Percentiles rank a stretch among this genome's conserved stretches.
Conservation (phyloP, 2,113 vertebrate species). For the Donacobius atricapilla region DNA sequence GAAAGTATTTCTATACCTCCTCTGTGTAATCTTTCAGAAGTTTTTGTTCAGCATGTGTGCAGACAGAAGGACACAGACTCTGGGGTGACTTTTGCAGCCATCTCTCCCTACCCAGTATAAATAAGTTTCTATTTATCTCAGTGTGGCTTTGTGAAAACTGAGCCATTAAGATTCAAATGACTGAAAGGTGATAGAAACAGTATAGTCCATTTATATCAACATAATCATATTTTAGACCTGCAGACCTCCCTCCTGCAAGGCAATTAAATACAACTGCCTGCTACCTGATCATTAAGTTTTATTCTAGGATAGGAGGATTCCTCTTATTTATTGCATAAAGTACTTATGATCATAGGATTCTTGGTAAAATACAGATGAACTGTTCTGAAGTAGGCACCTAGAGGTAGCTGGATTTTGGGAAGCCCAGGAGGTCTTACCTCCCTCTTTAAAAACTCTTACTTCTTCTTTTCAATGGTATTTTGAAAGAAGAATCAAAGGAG, state of each 20-base stretch:
- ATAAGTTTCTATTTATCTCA: not conserved
- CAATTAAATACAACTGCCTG: not conserved
- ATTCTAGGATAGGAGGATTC: not conserved
- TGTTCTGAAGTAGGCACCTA: not conserved
- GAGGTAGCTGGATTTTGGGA: not conserved
- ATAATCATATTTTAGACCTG: not conserved
- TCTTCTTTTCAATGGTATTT: not conserved
- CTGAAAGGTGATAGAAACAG: not conserved
- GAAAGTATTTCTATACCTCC: not conserved
- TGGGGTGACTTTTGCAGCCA: not conserved
- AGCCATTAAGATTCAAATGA: not conserved
- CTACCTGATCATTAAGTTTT: not conserved
- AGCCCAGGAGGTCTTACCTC: not conserved
- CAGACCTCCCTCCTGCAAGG: not conserved
- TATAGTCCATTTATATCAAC: not conserved
- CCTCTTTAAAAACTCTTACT: not conserved
- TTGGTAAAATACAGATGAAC: not conserved
- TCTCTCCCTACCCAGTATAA: not conserved
- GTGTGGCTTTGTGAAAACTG: not conserved
- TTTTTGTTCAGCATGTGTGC: not conserved
- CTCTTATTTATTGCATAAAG: not conserved
- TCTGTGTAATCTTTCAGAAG: not conserved
- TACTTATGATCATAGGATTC: not conserved
- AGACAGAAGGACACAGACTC: not conserved
- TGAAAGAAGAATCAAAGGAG: constrained; percentile 19